phyloP scores from a whole-genome alignment of 2,797 vertebrate genomes.

The Craterocephalus amniculus region DNA sequence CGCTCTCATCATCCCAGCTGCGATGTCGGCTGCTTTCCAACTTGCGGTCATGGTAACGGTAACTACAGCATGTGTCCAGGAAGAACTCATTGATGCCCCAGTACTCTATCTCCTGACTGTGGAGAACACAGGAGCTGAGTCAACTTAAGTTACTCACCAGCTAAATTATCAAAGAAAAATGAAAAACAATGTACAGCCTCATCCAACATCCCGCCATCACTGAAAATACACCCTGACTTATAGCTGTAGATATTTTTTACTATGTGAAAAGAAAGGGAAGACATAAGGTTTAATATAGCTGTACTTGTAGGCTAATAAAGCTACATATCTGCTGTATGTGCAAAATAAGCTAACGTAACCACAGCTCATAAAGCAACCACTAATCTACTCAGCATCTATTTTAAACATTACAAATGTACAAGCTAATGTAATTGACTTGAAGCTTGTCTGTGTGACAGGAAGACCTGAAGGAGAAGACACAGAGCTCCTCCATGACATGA shows the following conservation, averaged over 20 bases:
- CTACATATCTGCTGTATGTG: background rate
- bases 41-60: conserved; percentile 94
- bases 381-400: background rate
- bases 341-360: background rate
- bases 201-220: background rate
- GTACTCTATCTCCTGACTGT: conserved; percentile 96
- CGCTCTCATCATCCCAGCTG: conserved; percentile 95
- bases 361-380: background rate
- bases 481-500: conserved; percentile 96
- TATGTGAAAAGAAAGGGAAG: background rate
- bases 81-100: conserved; percentile 98
- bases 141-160: background rate
- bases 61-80: conserved; percentile 95
- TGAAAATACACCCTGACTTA: too few species aligned
- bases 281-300: background rate
- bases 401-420: background rate
- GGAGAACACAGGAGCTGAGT: background rate
- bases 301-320: conserved; percentile 1
- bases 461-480: conserved; percentile 95
- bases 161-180: background rate
- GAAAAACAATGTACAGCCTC: background rate
- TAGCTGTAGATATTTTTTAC: background rate
- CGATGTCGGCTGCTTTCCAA: conserved; percentile 87
- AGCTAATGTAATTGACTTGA: background rate
- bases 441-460: background rate